These are phyloP conservation scores for Campylomormyrus tamandua DNA, from an alignment of 2,113 vertebrate species.

Conservation along the genomic window DNA sequence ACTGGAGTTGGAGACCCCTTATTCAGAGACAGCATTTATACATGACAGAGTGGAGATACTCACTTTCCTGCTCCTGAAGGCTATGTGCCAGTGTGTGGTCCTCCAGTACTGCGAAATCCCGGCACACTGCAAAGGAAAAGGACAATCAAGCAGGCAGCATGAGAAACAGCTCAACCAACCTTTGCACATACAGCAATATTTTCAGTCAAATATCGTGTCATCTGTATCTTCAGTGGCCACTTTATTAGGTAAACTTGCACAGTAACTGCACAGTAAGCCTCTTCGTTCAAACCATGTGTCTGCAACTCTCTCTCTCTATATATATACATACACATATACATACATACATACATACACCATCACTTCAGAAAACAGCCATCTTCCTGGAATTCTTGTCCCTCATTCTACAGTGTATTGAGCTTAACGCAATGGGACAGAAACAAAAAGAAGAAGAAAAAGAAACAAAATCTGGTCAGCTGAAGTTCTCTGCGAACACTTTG, in stretches of 20 bases:
- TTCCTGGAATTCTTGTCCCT: too few species aligned
- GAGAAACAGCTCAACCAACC: not conserved
- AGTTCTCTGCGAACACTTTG: too few species aligned
- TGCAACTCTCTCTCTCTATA: not conserved
- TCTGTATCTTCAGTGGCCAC: not conserved
- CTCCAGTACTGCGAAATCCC: slow-evolving; percentile 71
- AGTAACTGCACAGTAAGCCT: not conserved
- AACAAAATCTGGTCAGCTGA: too few species aligned
- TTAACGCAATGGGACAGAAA: too few species aligned
- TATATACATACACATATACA: too few species aligned
- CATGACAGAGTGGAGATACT: slow-evolving; percentile 42
- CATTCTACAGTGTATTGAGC: too few species aligned
- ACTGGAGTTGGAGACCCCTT: too few species aligned
- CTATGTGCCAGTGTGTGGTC: slow-evolving; percentile 73
- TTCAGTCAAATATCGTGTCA: not conserved
- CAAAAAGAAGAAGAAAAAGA: too few species aligned
- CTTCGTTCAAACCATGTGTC: not conserved
- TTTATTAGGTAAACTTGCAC: not conserved
- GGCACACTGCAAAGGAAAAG: slow-evolving; percentile 53
- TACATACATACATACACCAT: too few species aligned
- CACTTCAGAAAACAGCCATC: too few species aligned
- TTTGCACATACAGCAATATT: not conserved
- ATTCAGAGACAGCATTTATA: not conserved
- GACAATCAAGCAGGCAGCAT: not conserved
- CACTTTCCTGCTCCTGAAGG: slow-evolving; percentile 76